Evolutionary conservation across 2,797 vertebrate species (phyloP), one percentile per base, ranked within the genome.

Genomic region (Phalanger gymnotis): DNA sequence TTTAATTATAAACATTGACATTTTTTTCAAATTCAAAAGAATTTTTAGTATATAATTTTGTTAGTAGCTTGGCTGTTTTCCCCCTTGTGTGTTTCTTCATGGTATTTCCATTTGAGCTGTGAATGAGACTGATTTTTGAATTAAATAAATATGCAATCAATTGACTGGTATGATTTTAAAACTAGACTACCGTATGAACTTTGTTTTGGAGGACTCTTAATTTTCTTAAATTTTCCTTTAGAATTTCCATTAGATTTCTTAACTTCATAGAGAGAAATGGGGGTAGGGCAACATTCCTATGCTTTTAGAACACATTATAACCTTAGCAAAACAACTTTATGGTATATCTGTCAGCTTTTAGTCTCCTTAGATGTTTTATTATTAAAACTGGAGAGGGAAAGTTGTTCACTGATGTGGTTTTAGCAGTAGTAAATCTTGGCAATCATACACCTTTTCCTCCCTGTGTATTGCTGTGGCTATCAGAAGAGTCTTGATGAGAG

Each of bases 71-170:
- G 28, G 22, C 14, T 90, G 40, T 53, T 34, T 5, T 10, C 53
- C 28, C 47, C 94, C 19, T 66, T 97, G 51, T 31, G 53, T 90
- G 4, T 40, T 96, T 90, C 4, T 93, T 92, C 28, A 91, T 96
- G 93, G 13, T 91, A 13, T 95, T 51, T 28, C 93, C 22, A 53
- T 40, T 95, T 92, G 92, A 97, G 55, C 19, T 53, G 19, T 57
- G 90, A 56, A 61, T 81, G 61, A 94, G 53, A 91, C 53, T 90
- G 52, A 89, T 91, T 94, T 96, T 54, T 54, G 91, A 54, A 87
- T 47, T 51, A 87, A 87, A 51, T 27, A 51, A 51, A 47, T 87
- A 47, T 51, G 10, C 25, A 87, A 27, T 87, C 4, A 87, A 51
- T 87, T 81, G n/a, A 40, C 61, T 40, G 9, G 2, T 81, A 27